Percentiles rank a stretch among this genome's conserved stretches.
Conservation (phyloP, 2,797 vertebrate genomes). For the Tragelaphus eurycerus region DNA sequence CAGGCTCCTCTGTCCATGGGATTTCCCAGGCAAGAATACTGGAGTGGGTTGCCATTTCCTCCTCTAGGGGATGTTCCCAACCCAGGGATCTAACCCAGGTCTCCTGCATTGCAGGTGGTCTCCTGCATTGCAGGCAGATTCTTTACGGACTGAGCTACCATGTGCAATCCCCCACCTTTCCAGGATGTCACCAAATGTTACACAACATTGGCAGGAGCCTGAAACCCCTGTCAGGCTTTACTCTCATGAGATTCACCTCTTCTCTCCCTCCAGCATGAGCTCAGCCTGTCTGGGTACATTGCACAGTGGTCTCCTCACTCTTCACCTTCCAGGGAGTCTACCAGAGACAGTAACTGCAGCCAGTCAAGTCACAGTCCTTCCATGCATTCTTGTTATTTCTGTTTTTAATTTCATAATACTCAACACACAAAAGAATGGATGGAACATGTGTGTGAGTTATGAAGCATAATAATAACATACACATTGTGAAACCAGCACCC, state of each 20-base stretch:
- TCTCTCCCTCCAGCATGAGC: background rate
- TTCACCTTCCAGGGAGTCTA: background rate
- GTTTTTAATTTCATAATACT: background rate
- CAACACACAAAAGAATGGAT: background rate
- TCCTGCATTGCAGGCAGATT: background rate
- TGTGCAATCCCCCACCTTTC: background rate
- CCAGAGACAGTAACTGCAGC: too few species aligned
- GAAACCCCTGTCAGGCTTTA: background rate
- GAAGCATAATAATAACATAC: background rate
- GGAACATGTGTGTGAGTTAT: background rate
- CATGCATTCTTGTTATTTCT: background rate
- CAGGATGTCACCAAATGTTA: background rate
- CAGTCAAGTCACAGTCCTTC: background rate
- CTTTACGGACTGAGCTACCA: background rate
- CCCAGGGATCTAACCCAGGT: background rate
- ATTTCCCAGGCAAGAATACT: background rate
- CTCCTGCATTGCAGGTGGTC: too few species aligned
- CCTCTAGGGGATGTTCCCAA: background rate
- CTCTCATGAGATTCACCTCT: background rate
- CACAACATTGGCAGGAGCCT: background rate
- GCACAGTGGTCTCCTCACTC: background rate
- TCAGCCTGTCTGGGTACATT: rapidly evolving
- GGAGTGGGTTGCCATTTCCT: background rate
- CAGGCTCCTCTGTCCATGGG: background rate
- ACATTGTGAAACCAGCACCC: background rate